Evolutionary conservation across 37 sponge, comb jelly and placozoan genomes (phyloP), one percentile per base, ranked within the genome.

Genomic region (Diacarnus erythraeanus): DNA sequence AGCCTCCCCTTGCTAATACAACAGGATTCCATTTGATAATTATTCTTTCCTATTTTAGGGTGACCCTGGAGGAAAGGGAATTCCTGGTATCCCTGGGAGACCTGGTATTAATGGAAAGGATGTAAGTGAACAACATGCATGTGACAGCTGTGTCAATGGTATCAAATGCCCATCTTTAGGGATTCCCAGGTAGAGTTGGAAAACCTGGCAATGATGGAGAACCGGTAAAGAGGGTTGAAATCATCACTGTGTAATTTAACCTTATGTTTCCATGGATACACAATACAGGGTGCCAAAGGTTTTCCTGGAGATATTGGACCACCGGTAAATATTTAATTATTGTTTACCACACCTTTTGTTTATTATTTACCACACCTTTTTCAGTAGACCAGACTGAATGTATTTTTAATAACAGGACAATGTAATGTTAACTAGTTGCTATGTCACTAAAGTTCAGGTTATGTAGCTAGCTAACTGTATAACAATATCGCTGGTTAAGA

Each of bases 41-140:
- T n/a, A 12, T 40, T 42, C 3, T 15, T 51, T 60, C 3, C 22
- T 22, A 6, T 30, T 1, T 23, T 72, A 77, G 68, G 86, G 86
- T 72, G 31, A 37, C 5, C 73, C 73, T 44, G 86, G 86, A 9
- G 38, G 64, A 8, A 78, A 78, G 56, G 86, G 86, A 34, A 18
- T 56, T 21, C 77, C 77, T 3, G 84, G 84, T 9, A 42, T 1
- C 2, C 38, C 72, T 8, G 86, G 86, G 30, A 42, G 10, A 36
- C 54, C 57, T 63, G 86, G 86, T 36, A 41, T 8, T 2, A 38
- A 72, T 47, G 80, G 80, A 56, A 29, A 47, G n/a, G 58, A 68
- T 56, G 80, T 57, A 33, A 69, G 59, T 33, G 54, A 61, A 10
- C 39, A 77, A 36, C 27, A 3, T 27, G 6, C 26, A 2, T 2